Conservation (phyloP, 2,113 vertebrate genomes). For the Nycticebus coucang region DNA sequence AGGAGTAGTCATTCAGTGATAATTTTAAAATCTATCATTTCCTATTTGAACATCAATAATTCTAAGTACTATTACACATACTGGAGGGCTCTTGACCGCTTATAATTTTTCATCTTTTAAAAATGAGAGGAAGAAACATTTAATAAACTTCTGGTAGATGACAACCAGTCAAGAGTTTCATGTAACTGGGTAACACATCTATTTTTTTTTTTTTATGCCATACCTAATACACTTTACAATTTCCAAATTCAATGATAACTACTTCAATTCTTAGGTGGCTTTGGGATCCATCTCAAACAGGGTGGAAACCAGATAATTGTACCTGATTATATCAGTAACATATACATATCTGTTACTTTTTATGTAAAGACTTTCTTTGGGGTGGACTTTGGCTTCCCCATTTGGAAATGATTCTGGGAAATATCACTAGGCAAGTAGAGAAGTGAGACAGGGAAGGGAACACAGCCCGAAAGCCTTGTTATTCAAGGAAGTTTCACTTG, state of each 20-base stretch:
- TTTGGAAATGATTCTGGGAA: neutral
- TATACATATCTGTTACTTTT: neutral
- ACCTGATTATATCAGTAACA: neutral
- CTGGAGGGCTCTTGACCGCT: neutral
- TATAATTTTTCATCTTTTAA: neutral
- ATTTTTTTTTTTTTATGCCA: neutral
- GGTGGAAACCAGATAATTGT: neutral
- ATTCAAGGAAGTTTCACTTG: neutral
- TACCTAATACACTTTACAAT: neutral
- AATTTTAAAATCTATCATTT: neutral
- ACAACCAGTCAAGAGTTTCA: neutral
- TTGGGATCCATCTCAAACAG: neutral
- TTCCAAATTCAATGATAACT: neutral
- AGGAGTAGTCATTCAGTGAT: neutral
- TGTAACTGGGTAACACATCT: neutral
- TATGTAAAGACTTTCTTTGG: neutral
- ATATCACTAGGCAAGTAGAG: neutral
- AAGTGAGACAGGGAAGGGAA: neutral
- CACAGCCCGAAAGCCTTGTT: neutral
- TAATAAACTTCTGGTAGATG: neutral
- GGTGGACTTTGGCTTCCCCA: neutral
- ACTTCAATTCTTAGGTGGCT: neutral
- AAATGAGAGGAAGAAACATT: neutral
- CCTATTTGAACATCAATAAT: neutral
- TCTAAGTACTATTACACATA: neutral